A percentile compares a stretch with the other conserved stretches of the same genome.
These are phyloP conservation scores for Cheilosia pagana DNA, from an alignment of 2,888 invertebrate genomes.

Conservation along the genomic window DNA sequence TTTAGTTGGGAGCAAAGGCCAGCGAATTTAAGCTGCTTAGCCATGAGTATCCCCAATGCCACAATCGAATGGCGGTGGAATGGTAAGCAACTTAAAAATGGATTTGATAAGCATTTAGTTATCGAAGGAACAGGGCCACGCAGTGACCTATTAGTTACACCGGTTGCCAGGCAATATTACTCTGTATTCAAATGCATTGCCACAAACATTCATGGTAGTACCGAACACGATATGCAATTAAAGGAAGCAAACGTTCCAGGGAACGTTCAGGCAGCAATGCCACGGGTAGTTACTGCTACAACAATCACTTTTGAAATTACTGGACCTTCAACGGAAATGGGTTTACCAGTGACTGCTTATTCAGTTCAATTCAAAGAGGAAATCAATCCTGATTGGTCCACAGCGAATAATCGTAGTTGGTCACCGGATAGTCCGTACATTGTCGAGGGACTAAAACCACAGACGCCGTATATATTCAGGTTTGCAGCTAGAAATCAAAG, in stretches of 20 bases:
- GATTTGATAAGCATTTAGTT: slow-evolving; percentile 84
- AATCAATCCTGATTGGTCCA: slow-evolving; percentile 87
- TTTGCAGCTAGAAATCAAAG: slow-evolving; percentile 94
- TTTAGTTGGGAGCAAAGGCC: slow-evolving; percentile 93
- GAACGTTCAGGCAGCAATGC: slow-evolving; percentile 86
- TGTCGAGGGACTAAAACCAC: slow-evolving; percentile 90
- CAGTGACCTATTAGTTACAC: slow-evolving; percentile 89
- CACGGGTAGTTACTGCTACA: slow-evolving; percentile 91
- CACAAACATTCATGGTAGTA: slow-evolving; percentile 89
- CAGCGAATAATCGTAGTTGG: slow-evolving; percentile 90
- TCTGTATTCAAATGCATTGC: slow-evolving; percentile 93
- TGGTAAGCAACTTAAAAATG: slow-evolving; percentile 85
- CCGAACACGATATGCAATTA: slow-evolving; percentile 88
- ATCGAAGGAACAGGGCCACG: slow-evolving; percentile 88
- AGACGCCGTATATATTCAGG: slow-evolving; percentile 90
- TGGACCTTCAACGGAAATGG: slow-evolving; percentile 90
- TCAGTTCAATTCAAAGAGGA: slow-evolving; percentile 90
- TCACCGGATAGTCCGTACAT: slow-evolving; percentile 91
- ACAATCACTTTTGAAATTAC: slow-evolving; percentile 91
- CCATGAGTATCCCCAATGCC: slow-evolving; percentile 95
- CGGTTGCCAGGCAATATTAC: slow-evolving; percentile 87
- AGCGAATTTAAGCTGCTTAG: slow-evolving; percentile 93
- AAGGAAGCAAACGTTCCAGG: slow-evolving; percentile 90
- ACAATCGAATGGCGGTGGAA: slow-evolving; percentile 93
- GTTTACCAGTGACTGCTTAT: slow-evolving; percentile 90